phyloP scores from a whole-genome alignment of 2,113 vertebrate genomes.

The Gadus macrocephalus region DNA sequence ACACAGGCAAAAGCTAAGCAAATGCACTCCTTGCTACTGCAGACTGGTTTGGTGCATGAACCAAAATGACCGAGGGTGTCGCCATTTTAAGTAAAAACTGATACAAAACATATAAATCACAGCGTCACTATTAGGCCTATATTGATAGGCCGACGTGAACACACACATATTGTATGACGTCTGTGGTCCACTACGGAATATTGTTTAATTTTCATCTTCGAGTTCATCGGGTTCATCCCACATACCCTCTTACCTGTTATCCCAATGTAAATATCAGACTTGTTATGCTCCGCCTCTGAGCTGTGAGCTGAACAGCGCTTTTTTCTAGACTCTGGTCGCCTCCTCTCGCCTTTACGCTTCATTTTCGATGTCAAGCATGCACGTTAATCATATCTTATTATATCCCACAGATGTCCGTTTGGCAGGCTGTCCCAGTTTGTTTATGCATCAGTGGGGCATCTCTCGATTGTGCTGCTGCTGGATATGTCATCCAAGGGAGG shows the following conservation, averaged over 20 bases:
- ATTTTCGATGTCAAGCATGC: conserved; percentile 55
- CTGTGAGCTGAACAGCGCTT: conserved; percentile 65
- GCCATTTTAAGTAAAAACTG: conserved; percentile 51
- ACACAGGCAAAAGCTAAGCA: too few relatives aligned
- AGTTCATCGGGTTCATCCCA: conserved; percentile 37
- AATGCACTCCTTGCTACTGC: too few relatives aligned
- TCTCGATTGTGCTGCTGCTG: conserved; percentile 17
- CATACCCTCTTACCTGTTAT: conserved; percentile 71
- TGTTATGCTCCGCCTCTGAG: conserved; percentile 63
- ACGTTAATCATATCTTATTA: conserved; percentile 35
- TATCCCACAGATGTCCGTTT: conserved; percentile 12
- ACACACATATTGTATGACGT: too few relatives aligned
- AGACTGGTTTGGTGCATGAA: conserved; percentile 10
- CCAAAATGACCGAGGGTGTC: conserved; percentile 47
- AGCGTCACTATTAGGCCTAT: background rate
- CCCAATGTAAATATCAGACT: conserved; percentile 68
- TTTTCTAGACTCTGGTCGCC: conserved; percentile 71
- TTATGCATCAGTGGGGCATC: conserved; percentile 37
- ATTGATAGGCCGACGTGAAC: too few relatives aligned
- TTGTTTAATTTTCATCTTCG: conserved; percentile 9
- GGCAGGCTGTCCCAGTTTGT: conserved; percentile 16
- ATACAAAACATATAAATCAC: conserved; percentile 1
- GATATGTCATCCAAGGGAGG: conserved; percentile 32
- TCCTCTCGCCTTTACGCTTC: conserved; percentile 78
- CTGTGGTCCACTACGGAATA: too few relatives aligned